A percentile compares a stretch with the other conserved stretches of the same genome.
These are phyloP conservation scores for Anguilla rostrata DNA, from an alignment of 2,113 vertebrate genomes.

Conservation along the genomic window DNA sequence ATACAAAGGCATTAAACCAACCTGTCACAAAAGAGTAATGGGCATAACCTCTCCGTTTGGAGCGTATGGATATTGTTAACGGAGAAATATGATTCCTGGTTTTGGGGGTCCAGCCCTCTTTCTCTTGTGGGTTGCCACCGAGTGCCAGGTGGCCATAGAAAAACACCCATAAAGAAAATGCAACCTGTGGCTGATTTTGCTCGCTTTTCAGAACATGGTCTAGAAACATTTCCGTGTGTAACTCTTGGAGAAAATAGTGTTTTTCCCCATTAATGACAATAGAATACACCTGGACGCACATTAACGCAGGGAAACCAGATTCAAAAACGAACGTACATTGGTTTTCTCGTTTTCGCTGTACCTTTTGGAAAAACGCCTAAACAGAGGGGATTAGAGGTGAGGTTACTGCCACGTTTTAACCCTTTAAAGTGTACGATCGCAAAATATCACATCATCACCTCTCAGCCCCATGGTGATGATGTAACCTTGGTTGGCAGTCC, in stretches of 20 bases:
- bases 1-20: conserved; percentile 6
- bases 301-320: neutral
- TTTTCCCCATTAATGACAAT: neutral
- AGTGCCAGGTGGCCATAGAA: neutral
- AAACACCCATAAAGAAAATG: neutral
- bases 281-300: neutral
- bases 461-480: no score
- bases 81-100: neutral
- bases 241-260: neutral
- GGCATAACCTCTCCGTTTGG: neutral
- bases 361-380: neutral
- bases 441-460: no score
- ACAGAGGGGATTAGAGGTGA: no score
- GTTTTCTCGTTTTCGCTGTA: neutral
- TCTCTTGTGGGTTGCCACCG: neutral
- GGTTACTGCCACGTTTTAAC: no score
- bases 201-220: neutral
- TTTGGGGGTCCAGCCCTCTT: neutral
- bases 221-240: neutral
- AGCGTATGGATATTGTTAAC: neutral
- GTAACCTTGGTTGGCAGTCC: no score
- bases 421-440: no score
- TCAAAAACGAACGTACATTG: neutral
- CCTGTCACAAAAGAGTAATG: neutral
- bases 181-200: neutral